Percentiles rank a stretch among this genome's conserved stretches.
Evolutionary conservation across 2,113 vertebrate genomes (phyloP).

Genomic region (Perca fluviatilis): DNA sequence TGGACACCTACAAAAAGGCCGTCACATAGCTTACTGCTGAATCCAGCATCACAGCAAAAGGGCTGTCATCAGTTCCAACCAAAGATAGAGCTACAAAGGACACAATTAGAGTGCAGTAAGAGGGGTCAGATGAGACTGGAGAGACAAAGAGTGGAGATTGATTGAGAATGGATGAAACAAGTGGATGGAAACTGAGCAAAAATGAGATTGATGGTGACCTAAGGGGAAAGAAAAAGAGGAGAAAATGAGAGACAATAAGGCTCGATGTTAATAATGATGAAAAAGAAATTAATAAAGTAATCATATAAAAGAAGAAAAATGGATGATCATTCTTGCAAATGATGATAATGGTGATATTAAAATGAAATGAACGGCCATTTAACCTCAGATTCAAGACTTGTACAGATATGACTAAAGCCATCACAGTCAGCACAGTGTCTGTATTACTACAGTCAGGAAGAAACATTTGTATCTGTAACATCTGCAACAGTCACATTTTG

Average conservation of each 20-base stretch:
- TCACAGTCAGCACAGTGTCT: slow-evolving; percentile 13
- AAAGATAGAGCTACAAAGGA: not conserved
- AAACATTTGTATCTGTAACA: slow-evolving; percentile 37
- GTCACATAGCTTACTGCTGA: slow-evolving; percentile 21
- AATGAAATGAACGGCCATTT: slow-evolving; percentile 13
- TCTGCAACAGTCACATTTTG: slow-evolving; percentile 32
- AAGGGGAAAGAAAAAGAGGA: not conserved
- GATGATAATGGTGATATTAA: slow-evolving; percentile 22
- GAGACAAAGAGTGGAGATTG: slow-evolving; percentile 33
- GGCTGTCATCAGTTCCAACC: slow-evolving; percentile 11
- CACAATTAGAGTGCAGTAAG: not conserved
- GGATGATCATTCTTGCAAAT: not conserved
- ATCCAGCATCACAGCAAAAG: slow-evolving; percentile 26
- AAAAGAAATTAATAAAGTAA: slow-evolving; percentile 5
- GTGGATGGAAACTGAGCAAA: slow-evolving; percentile 11
- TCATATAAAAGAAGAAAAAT: slow-evolving; percentile 32
- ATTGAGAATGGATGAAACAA: slow-evolving; percentile 50
- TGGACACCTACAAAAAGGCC: slow-evolving; percentile 12
- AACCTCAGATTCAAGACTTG: slow-evolving; percentile 16
- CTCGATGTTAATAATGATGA: slow-evolving; percentile 8
- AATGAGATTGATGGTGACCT: slow-evolving; percentile 20
- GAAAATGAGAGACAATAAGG: slow-evolving; percentile 13
- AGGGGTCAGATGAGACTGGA: slow-evolving; percentile 56
- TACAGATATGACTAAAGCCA: slow-evolving; percentile 23
- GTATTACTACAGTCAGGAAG: slow-evolving; percentile 18